These are phyloP conservation scores for Argyresthia albistria DNA, from an alignment of 2,888 invertebrate species.

Conservation along the genomic window DNA sequence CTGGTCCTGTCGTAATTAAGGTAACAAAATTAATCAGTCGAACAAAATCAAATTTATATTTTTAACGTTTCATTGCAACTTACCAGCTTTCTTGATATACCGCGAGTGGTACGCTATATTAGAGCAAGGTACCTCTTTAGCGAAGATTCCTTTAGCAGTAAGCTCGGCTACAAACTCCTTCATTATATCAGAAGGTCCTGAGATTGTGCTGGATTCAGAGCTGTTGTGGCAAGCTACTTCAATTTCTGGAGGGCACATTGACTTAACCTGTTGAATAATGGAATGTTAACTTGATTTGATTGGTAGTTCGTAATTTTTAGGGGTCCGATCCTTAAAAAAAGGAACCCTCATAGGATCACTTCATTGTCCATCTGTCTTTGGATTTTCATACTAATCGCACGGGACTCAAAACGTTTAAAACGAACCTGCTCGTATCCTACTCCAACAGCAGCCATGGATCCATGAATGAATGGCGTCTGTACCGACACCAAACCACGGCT, in stretches of 20 bases:
- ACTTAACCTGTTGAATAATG: neutral
- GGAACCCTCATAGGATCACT: too few relatives aligned
- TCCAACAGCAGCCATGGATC: slow-evolving; percentile 92
- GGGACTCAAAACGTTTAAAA: too few relatives aligned
- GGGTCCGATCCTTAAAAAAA: too few relatives aligned
- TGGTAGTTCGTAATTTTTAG: too few relatives aligned
- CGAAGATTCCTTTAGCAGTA: slow-evolving; percentile 29
- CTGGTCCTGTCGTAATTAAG: slow-evolving; percentile 39
- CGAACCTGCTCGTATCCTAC: slow-evolving; percentile 66
- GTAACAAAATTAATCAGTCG: neutral
- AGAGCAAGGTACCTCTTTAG: slow-evolving; percentile 60
- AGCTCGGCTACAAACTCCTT: slow-evolving; percentile 64
- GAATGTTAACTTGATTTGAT: neutral
- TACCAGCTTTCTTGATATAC: slow-evolving; percentile 74
- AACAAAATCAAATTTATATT: too few relatives aligned
- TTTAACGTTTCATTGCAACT: neutral
- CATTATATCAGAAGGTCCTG: slow-evolving; percentile 79
- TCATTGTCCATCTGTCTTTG: too few relatives aligned
- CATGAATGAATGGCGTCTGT: slow-evolving; percentile 76
- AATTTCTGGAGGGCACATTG: slow-evolving; percentile 71
- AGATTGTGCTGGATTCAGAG: slow-evolving; percentile 82
- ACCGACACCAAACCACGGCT: slow-evolving; percentile 82
- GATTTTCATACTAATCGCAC: too few relatives aligned
- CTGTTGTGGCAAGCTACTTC: slow-evolving; percentile 89
- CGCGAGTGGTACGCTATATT: slow-evolving; percentile 87